Conservation (phyloP, 2,888 invertebrate genomes). For the Dysmachus trigonus region DNA sequence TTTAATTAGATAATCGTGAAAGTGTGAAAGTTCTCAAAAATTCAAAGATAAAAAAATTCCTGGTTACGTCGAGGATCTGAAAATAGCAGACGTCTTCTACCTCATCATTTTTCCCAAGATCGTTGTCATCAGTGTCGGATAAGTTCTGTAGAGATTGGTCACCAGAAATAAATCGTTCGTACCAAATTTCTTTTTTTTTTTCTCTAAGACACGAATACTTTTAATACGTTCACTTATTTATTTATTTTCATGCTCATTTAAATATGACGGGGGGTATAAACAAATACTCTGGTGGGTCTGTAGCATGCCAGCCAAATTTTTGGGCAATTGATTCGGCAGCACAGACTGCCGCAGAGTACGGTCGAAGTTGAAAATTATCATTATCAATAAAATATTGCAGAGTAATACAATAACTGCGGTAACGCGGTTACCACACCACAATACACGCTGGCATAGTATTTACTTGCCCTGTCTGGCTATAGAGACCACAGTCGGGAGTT, state of each 20-base stretch:
- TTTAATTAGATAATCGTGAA: slow-evolving; percentile 31
- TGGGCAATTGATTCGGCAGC: neutral
- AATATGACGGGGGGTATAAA: slow-evolving; percentile 27
- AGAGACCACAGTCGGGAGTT: neutral
- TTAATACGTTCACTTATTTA: neutral
- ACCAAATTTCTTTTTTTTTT: slow-evolving; percentile 8
- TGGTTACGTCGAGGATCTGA: slow-evolving; percentile 36
- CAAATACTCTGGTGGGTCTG: neutral
- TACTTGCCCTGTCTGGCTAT: neutral
- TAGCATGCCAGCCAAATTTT: neutral
- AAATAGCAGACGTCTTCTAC: slow-evolving; percentile 42
- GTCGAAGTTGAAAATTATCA: neutral
- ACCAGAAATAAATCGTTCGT: slow-evolving; percentile 45
- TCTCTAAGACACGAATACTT: neutral
- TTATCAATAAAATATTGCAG: neutral
- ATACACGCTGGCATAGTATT: neutral
- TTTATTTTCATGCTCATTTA: slow-evolving; percentile 11
- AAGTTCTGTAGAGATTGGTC: slow-evolving; percentile 20
- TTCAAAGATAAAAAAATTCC: neutral
- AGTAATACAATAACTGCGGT: neutral
- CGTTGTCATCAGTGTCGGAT: slow-evolving; percentile 42
- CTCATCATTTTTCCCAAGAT: slow-evolving; percentile 41
- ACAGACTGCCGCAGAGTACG: neutral
- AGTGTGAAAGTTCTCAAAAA: slow-evolving; percentile 12
- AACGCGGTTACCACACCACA: neutral